These are phyloP conservation scores for Himalopsyche japonica DNA, from an alignment of 2,888 invertebrate species.

Conservation along the genomic window DNA sequence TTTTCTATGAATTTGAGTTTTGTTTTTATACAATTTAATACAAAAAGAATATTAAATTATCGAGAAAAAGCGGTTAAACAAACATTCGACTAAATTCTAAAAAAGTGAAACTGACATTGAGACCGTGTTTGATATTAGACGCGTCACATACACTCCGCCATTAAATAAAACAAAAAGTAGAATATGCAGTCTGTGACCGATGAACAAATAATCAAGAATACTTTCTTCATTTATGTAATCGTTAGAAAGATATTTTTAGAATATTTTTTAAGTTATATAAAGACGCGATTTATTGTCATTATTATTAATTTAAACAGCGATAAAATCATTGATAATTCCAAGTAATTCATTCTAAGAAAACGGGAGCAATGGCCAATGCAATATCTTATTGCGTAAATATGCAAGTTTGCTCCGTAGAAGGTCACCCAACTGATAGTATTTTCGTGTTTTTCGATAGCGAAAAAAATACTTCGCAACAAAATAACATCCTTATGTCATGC, in stretches of 20 bases:
- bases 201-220: neutral
- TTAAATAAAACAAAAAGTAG: neutral
- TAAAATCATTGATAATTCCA: neutral
- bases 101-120: too few relatives aligned
- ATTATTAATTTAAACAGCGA: neutral
- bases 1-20: too few relatives aligned
- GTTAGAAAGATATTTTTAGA: neutral
- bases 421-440: neutral
- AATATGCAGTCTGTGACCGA: neutral
- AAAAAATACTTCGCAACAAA: neutral
- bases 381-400: neutral
- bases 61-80: too few relatives aligned
- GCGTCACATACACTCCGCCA: too few relatives aligned
- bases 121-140: too few relatives aligned
- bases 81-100: too few relatives aligned
- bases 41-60: too few relatives aligned
- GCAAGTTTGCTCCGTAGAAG: neutral
- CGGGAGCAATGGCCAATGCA: neutral
- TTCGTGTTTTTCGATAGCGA: neutral
- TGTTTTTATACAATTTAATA: too few relatives aligned
- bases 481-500: neutral
- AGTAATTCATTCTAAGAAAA: neutral
- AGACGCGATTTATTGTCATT: neutral
- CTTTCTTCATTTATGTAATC: neutral
- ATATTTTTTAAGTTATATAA: neutral